Percentiles rank a stretch among this genome's conserved stretches.
phyloP scores from a whole-genome alignment of 2,113 vertebrate genomes.

The Kobus ellipsiprymnus region DNA sequence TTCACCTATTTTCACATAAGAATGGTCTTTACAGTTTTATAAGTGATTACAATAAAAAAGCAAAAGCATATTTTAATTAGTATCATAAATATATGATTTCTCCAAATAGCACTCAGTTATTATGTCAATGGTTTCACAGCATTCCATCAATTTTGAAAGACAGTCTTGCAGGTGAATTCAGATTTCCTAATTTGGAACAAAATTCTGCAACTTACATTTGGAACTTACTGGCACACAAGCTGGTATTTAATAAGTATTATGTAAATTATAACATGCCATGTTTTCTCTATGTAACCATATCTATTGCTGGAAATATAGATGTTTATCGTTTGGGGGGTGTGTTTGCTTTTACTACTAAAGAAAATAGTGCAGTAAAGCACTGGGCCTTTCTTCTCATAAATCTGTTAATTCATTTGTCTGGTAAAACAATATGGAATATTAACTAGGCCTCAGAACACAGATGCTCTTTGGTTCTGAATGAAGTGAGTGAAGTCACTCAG shows the following conservation, averaged over 20 bases:
- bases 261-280: background rate
- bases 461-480: background rate
- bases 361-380: background rate
- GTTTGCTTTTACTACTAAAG: background rate
- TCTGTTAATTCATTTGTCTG: background rate
- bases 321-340: background rate
- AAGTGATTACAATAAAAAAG: background rate
- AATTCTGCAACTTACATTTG: background rate
- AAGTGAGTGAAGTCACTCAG: background rate
- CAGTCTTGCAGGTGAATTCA: background rate
- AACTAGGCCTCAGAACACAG: background rate
- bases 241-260: background rate
- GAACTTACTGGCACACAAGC: background rate
- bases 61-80: background rate
- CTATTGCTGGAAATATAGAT: background rate
- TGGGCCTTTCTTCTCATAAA: background rate
- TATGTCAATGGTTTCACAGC: background rate
- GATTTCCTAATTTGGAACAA: background rate
- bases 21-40: background rate
- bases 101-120: background rate
- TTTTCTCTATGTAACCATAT: background rate
- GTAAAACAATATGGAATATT: background rate
- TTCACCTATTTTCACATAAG: background rate
- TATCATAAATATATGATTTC: background rate
- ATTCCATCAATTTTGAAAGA: background rate